phyloP scores from a whole-genome alignment of 1,140 invertebrate species.

The Drosophila kikkawai region DNA sequence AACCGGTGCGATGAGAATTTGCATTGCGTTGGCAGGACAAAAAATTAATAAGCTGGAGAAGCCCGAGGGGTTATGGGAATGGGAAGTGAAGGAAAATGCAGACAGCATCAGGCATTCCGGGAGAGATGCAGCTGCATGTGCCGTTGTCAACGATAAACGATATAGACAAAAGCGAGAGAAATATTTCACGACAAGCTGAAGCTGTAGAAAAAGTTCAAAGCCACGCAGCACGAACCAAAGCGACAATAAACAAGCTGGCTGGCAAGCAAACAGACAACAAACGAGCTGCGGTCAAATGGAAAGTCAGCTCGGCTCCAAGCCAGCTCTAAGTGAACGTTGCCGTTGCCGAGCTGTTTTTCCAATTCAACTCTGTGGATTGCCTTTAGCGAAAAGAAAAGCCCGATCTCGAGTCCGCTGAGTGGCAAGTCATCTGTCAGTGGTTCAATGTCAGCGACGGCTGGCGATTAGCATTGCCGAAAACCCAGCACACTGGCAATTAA shows the following conservation, averaged over 20 bases:
- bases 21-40: slow-evolving; percentile 19
- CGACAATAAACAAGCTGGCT: slow-evolving; percentile 60
- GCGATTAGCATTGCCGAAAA: slow-evolving; percentile 55
- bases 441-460: slow-evolving; percentile 45
- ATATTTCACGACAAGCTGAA: slow-evolving; percentile 57
- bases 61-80: not conserved
- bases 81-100: slow-evolving; percentile 3
- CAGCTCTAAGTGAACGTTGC: slow-evolving; percentile 46
- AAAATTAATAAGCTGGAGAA: slow-evolving; percentile 42
- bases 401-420: not conserved
- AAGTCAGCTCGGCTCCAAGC: slow-evolving; percentile 60
- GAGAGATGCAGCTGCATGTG: slow-evolving; percentile 42
- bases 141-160: slow-evolving; percentile 49
- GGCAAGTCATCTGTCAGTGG: slow-evolving; percentile 28
- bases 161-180: slow-evolving; percentile 39
- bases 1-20: slow-evolving; percentile 72
- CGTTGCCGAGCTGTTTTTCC: slow-evolving; percentile 62
- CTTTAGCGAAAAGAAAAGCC: slow-evolving; percentile 45
- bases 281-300: slow-evolving; percentile 78
- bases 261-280: slow-evolving; percentile 39
- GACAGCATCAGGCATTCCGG: slow-evolving; percentile 8
- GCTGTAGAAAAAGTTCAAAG: slow-evolving; percentile 62
- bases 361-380: slow-evolving; percentile 54
- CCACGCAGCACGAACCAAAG: slow-evolving; percentile 65
- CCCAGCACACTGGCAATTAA: slow-evolving; percentile 37